Evolutionary conservation across 2,888 invertebrate genomes (phyloP), one percentile per base, ranked within the genome.

Genomic region (Eupithecia exiguata): DNA sequence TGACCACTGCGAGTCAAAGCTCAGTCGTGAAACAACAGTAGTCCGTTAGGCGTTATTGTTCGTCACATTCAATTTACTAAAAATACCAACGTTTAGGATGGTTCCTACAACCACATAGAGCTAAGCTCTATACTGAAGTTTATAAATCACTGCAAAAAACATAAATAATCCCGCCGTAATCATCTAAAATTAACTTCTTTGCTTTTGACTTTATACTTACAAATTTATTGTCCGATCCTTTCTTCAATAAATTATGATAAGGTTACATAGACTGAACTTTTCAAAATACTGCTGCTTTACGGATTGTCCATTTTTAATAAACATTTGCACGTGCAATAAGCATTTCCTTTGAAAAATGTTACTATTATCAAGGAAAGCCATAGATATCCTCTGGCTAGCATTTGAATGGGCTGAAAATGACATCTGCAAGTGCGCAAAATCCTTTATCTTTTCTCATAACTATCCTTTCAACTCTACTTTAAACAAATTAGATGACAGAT

Each of bases 1-100:
- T 65, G 74, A 46, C 75, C 75, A 49, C 67, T 43, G 66, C 79
- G 70, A 84, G 84, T 83, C 72, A 82, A 70, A 83, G 83, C 83
- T 84, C 66, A 72, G 40, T 49, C 69, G 49, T 67, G 53, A 70
- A 71, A 75, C 65, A 65, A 74, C 70, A 65, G 74, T 68, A 70
- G 68, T 63, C 68, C 12, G 65, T 62, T 49, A 53, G 21, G 21
- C 49, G 49, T 53, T 62, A 66, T 40, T n/a, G 40, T 25, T 38
- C 25, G 12, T 40, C 21, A 38, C 65, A 40, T 40, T 65, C 65
- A 25, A 40, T 66, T 43, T 66, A 38, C 65, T 12, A 53, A 74
- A 46, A 71, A 69, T 65, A 62, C 25, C 18, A 6, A n/a, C 12
- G 35, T 53, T 21, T 21, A 53, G 63, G 36, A 30, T 63, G n/a